Evolutionary conservation across 2,113 vertebrate genomes (phyloP).

Genomic region (Neodontobutis hainanensis): DNA sequence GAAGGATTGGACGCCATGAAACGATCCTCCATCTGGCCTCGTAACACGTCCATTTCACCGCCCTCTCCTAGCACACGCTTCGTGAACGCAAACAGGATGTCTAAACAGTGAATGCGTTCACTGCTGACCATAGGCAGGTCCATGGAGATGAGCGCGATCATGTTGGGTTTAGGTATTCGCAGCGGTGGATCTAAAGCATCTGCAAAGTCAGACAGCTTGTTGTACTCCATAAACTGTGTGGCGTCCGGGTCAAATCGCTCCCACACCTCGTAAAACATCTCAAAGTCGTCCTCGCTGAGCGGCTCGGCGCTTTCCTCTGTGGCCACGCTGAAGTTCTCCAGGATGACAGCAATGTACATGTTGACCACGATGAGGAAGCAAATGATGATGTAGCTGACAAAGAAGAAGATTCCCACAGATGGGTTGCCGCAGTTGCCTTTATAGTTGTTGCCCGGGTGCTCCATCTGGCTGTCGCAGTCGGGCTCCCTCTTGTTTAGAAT

Average conservation of each 20-base stretch:
- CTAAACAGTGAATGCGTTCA: conserved; percentile 97
- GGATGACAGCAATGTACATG: conserved; percentile 98
- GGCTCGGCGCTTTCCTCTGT: conserved; percentile 96
- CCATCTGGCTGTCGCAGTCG: conserved; percentile 85
- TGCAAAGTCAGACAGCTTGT: conserved; percentile 92
- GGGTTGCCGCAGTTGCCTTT: conserved; percentile 92
- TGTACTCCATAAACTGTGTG: conserved; percentile 91
- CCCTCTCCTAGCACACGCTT: conserved; percentile 94
- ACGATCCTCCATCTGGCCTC: conserved; percentile 98
- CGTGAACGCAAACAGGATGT: conserved; percentile 98
- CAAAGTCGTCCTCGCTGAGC: conserved; percentile 93
- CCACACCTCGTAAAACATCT: conserved; percentile 99
- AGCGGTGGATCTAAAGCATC: conserved; percentile 90
- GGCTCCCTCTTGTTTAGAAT: conserved; percentile 89
- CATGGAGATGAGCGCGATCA: conserved; percentile 90
- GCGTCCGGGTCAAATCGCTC: conserved; percentile 92
- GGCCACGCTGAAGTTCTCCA: conserved; percentile 96
- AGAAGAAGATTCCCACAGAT: conserved; percentile 91
- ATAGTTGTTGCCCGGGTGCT: conserved; percentile 84
- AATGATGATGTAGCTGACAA: conserved; percentile 97
- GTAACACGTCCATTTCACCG: conserved; percentile 90
- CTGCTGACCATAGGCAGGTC: conserved; percentile 96
- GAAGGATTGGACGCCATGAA: conserved; percentile 98
- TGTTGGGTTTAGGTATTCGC: conserved; percentile 91
- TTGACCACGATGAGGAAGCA: conserved; percentile 98